Evolutionary conservation across 2,888 invertebrate species (phyloP).

Genomic region (Leistus spinibarbis): DNA sequence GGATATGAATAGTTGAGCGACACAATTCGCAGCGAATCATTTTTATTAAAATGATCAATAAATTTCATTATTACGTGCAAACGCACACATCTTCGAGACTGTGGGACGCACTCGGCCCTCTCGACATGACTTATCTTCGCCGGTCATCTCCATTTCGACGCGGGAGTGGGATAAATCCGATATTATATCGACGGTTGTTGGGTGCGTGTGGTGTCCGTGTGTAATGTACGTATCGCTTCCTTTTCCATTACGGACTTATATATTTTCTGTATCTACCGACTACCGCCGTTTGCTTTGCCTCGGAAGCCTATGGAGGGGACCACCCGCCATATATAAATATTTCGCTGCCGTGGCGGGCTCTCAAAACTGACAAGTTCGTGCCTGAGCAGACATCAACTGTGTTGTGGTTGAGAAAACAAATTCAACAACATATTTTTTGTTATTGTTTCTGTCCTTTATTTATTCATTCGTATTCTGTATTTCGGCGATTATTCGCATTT

Average conservation of each 20-base stretch:
- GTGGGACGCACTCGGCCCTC: too few species aligned
- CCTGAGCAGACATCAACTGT: conserved; percentile 9
- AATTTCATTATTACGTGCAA: neutral
- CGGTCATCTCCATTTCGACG: neutral
- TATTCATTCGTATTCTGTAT: too few species aligned
- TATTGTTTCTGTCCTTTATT: too few species aligned
- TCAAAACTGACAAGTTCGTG: conserved; percentile 19
- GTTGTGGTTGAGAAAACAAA: neutral
- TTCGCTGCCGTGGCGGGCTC: conserved; percentile 20
- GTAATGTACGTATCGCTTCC: too few species aligned
- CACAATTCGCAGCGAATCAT: neutral
- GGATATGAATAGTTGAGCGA: neutral
- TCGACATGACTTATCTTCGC: neutral
- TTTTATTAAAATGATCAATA: neutral
- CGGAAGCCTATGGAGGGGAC: conserved; percentile 8
- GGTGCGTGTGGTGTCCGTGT: neutral
- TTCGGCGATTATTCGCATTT: neutral
- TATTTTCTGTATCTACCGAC: neutral
- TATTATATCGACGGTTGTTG: neutral
- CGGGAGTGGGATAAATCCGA: neutral
- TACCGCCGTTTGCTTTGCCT: conserved; percentile 10
- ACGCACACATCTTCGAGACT: too few species aligned
- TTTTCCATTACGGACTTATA: conserved; percentile 16
- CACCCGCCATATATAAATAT: conserved; percentile 35
- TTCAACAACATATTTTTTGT: too few species aligned